Evolutionary conservation across 1,140 invertebrate species (phyloP).

Genomic region (Manduca sexta): DNA sequence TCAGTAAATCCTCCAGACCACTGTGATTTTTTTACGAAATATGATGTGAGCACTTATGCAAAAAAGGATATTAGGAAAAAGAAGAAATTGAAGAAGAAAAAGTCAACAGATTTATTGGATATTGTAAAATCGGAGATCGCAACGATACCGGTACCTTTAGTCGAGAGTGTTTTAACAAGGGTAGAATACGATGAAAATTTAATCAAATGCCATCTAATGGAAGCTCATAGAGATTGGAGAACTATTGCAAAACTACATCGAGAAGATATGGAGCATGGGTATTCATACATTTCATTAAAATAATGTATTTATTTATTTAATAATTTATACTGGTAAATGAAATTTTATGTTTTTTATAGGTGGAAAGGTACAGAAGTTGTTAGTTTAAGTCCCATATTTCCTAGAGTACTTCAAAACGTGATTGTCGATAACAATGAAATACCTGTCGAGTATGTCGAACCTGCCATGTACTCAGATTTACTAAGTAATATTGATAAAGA

Average conservation of each 20-base stretch:
- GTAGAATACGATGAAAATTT: constrained; percentile 16
- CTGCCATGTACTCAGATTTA: constrained; percentile 35
- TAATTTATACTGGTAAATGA: not conserved
- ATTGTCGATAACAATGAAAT: constrained; percentile 16
- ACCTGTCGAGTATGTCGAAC: constrained; percentile 40
- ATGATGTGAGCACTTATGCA: constrained; percentile 23
- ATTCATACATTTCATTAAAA: no score
- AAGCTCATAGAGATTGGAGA: not conserved
- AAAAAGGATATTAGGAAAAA: constrained; percentile 29
- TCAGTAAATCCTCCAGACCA: constrained; percentile 20
- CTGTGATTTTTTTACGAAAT: constrained; percentile 47
- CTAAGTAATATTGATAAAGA: constrained; percentile 16
- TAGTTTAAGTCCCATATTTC: constrained; percentile 42
- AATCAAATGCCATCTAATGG: constrained; percentile 20
- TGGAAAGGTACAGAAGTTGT: constrained; percentile 11
- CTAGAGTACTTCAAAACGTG: constrained; percentile 36
- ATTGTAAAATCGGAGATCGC: constrained; percentile 42
- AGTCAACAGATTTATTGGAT: constrained; percentile 36
- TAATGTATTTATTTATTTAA: no score
- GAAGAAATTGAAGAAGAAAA: constrained; percentile 28
- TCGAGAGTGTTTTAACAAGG: constrained; percentile 34
- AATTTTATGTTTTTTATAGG: constrained; percentile 16
- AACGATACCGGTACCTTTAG: constrained; percentile 17
- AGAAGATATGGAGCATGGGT: no score
- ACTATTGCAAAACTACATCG: no score